Evolutionary conservation across 2,888 invertebrate genomes (phyloP), one percentile per base, ranked within the genome.

Genomic region (Andricus curvator): DNA sequence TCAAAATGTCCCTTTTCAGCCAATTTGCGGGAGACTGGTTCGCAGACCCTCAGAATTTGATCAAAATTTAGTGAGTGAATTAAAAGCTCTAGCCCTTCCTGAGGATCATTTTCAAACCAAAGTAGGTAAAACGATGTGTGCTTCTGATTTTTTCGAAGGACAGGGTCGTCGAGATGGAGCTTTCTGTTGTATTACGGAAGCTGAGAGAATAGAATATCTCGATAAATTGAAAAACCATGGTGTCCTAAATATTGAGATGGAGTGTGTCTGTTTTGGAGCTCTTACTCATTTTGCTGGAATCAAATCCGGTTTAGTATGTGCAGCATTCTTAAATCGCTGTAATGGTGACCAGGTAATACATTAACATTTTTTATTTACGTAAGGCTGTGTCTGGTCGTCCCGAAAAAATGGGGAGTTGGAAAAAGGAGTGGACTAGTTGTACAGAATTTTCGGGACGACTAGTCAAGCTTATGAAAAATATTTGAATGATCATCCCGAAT

Each of bases 141-240:
- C 98, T 20, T 96, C 97, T 91, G 99, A 99, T 92, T 99, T 99
- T 92, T 99, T 99, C 92, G 99, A 99, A 95, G 98, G 98, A 62
- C 98, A 99, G 94, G 98, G 97, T 41, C 95, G 99, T 66, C 93
- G 98, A 83, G 98, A 99, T 92, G 98, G 98, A 2, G 98, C 98
- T 15, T 98, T 98, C 93, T 98, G 98, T 93, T 97, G 97, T 88
- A 98, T 97, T 93, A 95, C 95, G 1, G 96, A 97, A 90, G 93
- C 94, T 20, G 98, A 98, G 84, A 98, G 98, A 93, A 95, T 97
- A 94, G 95, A 95, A 77, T 99, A 97, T 91, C 93, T 99, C 88
- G 94, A 95, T 88, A 94, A 95, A 85, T 91, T 98, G 82, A 95
- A 95, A 86, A 94, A 95, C 83, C 93, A 95, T 76, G 98, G 97